A percentile compares a stretch with the other conserved stretches of the same genome.
phyloP scores from a whole-genome alignment of 2,888 invertebrate genomes.

The Tolmerus cingulatus region DNA sequence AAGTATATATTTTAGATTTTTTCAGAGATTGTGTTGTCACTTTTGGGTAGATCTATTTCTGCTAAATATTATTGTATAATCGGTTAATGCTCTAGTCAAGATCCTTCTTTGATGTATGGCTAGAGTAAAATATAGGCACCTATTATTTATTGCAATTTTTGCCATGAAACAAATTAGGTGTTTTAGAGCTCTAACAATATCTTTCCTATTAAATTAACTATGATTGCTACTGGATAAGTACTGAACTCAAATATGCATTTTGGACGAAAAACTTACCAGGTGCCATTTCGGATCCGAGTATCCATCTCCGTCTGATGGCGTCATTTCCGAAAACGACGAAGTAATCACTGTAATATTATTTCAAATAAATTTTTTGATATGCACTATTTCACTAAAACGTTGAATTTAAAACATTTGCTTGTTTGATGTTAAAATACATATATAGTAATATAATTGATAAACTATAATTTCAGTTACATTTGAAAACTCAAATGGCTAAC shows the following conservation, averaged over 20 bases:
- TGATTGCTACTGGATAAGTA: neutral
- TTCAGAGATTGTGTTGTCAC: no score
- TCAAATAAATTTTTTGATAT: neutral
- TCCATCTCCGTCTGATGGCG: constrained; percentile 23
- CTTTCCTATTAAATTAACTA: no score
- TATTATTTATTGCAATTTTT: no score
- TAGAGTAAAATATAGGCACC: no score
- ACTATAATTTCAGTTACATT: constrained; percentile 6
- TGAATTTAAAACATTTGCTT: neutral
- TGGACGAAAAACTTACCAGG: constrained; percentile 1
- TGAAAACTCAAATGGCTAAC: neutral
- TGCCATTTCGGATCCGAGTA: constrained; percentile 28
- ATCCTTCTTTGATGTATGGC: no score
- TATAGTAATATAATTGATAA: neutral
- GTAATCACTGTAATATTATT: constrained; percentile 22
- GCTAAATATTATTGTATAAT: no score
- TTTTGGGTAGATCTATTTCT: no score
- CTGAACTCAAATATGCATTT: neutral
- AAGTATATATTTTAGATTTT: no score
- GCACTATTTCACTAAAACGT: neutral
- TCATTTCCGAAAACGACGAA: constrained; percentile 6
- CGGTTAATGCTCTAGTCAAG: no score
- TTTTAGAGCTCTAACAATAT: no score
- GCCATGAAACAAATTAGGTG: no score
- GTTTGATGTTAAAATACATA: neutral